Base-by-base conservation (phyloP, 2,888 invertebrate species). In the Troglohyphantes excavatus region DNA sequence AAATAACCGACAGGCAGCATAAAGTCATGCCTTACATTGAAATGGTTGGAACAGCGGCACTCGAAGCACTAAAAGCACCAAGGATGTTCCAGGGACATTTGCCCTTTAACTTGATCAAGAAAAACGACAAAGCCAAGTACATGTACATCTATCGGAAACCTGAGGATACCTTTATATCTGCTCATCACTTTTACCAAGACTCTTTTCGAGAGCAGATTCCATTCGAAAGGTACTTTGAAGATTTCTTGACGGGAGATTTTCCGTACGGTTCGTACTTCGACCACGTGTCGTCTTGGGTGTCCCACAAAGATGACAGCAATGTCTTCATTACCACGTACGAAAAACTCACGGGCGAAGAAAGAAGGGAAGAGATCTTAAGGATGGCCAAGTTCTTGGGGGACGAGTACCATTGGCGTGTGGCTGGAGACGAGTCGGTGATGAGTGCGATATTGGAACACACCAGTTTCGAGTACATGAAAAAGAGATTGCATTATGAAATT, bases 91-190 rank as follows among this genome's bases (percentile, higher is more conserved):
- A 90, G 23, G 59, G 67, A 43, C 84, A 90, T 9, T 26, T 65
- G n/a, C 63, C 72, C 3, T 90, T 73, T 63, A 27, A 90, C 63
- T 39, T 85, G 53, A 63, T 85, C 2, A 68, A 81, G 53, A 85
- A 68, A 19, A 79, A 90, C 21, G n/a, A 21, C 0, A 81, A 67
- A 6, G 43, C 79, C 1, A 85, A 94, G 93, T 92, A 93, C 6
- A 92, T 94, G 46, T 94, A 94, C 91, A 92, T 94, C 39, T 93
- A 93, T n/a, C 93, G 94, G 53, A 94, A 94, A 90, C 94, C 94
- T 0, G 94, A 93, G 90, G 94, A 94, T 92, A 93, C 93, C 6
- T 92, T 92, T 2, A 93, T 94, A 2, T 94, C 94, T 0, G 93
- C 92, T 82, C 94, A 92, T 91, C 93, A 93, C 90, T 94, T 93